Conservation (phyloP, 2,888 invertebrate genomes). For the Protodeltote pygarga region DNA sequence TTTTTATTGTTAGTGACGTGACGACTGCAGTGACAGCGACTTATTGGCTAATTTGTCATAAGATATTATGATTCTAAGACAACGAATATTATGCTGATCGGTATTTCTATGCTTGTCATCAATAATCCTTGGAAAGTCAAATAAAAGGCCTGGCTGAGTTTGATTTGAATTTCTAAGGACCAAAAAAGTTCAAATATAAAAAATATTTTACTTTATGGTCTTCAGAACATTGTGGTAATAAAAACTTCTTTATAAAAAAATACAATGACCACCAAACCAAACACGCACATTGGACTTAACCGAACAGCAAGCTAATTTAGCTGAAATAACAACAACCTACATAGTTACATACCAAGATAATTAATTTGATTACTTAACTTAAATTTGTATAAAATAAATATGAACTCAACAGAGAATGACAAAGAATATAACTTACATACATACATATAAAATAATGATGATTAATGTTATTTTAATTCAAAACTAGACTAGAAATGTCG, state of each 20-base stretch:
- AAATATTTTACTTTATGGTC: too few species aligned
- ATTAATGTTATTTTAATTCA: neutral
- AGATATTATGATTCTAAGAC: too few species aligned
- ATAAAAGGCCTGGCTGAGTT: too few species aligned
- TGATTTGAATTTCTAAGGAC: too few species aligned
- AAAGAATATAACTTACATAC: constrained; percentile 9
- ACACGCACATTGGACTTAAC: constrained; percentile 1
- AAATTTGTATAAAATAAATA: constrained; percentile 3
- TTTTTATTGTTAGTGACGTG: constrained; percentile 57
- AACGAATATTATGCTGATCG: too few species aligned
- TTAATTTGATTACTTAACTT: constrained; percentile 31
- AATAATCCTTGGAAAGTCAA: too few species aligned
- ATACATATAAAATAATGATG: constrained; percentile 6
- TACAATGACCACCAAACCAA: too few species aligned
- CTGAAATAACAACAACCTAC: constrained; percentile 17
- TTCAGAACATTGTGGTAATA: too few species aligned
- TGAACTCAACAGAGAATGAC: neutral
- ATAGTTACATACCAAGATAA: constrained; percentile 29
- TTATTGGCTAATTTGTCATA: constrained; percentile 18
- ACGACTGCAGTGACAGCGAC: constrained; percentile 28
- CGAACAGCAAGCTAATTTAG: constrained; percentile 12
- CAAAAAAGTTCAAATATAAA: too few species aligned
- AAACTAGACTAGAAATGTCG: constrained; percentile 22
- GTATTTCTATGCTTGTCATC: too few species aligned
- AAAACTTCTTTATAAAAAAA: too few species aligned